phyloP scores from a whole-genome alignment of 1,140 invertebrate genomes.

The Cheumatopsyche charites region DNA sequence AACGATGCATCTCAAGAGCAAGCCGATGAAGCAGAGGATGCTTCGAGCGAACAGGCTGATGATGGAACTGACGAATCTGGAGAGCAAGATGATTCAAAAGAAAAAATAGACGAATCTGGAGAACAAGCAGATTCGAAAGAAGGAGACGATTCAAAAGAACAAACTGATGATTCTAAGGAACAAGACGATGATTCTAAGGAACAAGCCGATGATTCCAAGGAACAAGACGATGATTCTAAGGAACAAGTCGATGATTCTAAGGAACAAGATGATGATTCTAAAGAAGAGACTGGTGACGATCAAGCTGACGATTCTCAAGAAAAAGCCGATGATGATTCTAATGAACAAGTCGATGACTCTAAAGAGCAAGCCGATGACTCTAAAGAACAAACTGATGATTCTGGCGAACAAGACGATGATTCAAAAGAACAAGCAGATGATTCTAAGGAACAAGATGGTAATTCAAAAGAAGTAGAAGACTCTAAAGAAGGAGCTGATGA shows the following conservation, averaged over 20 bases:
- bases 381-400: constrained; percentile 49
- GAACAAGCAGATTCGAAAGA: constrained; percentile 46
- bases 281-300: constrained; percentile 50
- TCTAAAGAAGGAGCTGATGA: constrained; percentile 39
- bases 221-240: constrained; percentile 52
- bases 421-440: constrained; percentile 41
- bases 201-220: constrained; percentile 46
- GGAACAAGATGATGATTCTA: constrained; percentile 48
- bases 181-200: constrained; percentile 53
- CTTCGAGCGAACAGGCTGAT: constrained; percentile 36
- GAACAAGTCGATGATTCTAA: constrained; percentile 55
- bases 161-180: constrained; percentile 45
- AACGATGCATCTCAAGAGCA: constrained; percentile 45
- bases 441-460: constrained; percentile 35
- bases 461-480: constrained; percentile 33
- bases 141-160: constrained; percentile 53
- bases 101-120: constrained; percentile 39
- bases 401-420: constrained; percentile 46
- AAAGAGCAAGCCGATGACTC: constrained; percentile 52
- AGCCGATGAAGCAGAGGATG: constrained; percentile 36
- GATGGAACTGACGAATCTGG: constrained; percentile 35
- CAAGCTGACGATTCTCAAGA: constrained; percentile 51
- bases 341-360: constrained; percentile 46
- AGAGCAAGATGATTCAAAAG: constrained; percentile 44
- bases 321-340: constrained; percentile 51